Percentiles rank a stretch among this genome's conserved stretches.
Evolutionary conservation across 2,797 vertebrate genomes (phyloP).

Genomic region (Mastacembelus armatus): DNA sequence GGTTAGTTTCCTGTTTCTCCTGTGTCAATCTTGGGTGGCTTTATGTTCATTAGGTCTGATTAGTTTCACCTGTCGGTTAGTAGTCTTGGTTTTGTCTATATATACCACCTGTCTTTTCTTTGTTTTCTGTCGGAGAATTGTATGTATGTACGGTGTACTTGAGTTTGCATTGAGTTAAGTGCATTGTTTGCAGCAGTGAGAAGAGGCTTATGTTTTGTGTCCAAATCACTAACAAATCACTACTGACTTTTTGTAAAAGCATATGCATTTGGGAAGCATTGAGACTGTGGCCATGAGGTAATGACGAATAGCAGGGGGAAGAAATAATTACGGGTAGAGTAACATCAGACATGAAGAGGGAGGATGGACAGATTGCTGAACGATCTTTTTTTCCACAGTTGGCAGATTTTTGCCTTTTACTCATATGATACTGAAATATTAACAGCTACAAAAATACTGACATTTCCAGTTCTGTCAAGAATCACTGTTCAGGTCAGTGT

Average conservation of each 20-base stretch:
- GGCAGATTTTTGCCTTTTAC: constrained; percentile 23
- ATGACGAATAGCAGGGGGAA: background rate
- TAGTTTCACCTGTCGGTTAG: too few species aligned
- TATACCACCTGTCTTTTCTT: too few species aligned
- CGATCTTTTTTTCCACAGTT: background rate
- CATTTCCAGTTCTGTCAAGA: constrained; percentile 36
- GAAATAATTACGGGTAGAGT: constrained; percentile 3
- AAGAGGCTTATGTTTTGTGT: too few species aligned
- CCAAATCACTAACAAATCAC: too few species aligned
- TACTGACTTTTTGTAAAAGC: constrained; percentile 41
- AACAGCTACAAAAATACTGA: constrained; percentile 37
- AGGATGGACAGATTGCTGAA: background rate
- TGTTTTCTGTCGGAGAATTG: too few species aligned
- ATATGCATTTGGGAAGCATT: constrained; percentile 5
- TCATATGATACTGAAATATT: constrained; percentile 26
- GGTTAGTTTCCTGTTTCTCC: too few species aligned
- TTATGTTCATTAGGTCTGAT: too few species aligned
- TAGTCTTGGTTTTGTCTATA: too few species aligned
- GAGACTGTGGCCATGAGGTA: constrained; percentile 15
- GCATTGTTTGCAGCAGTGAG: too few species aligned
- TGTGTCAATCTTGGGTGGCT: too few species aligned
- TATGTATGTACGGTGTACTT: too few species aligned
- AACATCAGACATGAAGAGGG: background rate
- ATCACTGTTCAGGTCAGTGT: constrained; percentile 27
- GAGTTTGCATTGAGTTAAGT: too few species aligned